Conservation (phyloP, 1,140 invertebrate species). For the Bursaphelenchus mucronatus region DNA sequence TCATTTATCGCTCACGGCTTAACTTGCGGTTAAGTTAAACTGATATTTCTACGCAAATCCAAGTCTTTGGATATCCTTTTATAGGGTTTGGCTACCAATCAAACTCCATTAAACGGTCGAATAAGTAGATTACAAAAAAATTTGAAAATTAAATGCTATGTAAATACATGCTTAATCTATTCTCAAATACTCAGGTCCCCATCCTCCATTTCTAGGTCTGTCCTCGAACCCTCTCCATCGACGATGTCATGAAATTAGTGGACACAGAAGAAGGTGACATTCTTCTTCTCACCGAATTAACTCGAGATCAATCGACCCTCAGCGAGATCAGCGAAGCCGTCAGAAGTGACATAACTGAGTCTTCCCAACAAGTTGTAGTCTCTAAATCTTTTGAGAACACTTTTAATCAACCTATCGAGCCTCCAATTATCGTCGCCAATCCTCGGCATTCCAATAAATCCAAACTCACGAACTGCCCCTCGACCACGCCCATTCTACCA, state of each 20-base stretch:
- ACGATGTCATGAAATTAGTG: constrained; percentile 53
- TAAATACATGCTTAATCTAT: background rate
- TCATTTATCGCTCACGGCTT: too few relatives aligned
- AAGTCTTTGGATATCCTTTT: too few relatives aligned
- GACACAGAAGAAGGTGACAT: constrained; percentile 54
- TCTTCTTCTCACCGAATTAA: constrained; percentile 37
- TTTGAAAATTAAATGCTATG: background rate
- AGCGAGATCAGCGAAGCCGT: constrained; percentile 30
- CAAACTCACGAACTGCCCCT: constrained; percentile 25
- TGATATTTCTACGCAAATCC: too few relatives aligned
- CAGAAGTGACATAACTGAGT: constrained; percentile 21
- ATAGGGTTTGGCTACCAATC: too few relatives aligned
- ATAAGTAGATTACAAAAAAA: too few relatives aligned
- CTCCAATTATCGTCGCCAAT: background rate
- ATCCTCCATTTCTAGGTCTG: background rate
- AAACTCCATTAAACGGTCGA: too few relatives aligned
- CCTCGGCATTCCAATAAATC: background rate
- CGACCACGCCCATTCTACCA: constrained; percentile 20
- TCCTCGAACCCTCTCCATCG: constrained; percentile 46
- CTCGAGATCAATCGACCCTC: constrained; percentile 33
- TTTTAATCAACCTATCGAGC: constrained; percentile 25
- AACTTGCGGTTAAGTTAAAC: too few relatives aligned
- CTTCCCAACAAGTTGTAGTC: constrained; percentile 34
- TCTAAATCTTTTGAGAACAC: constrained; percentile 46
- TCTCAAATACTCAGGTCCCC: constrained; percentile 9